Percentiles rank a stretch among this genome's conserved stretches.
These are phyloP conservation scores for Ploceus nigricollis DNA, from an alignment of 2,113 vertebrate genomes.

Conservation along the genomic window DNA sequence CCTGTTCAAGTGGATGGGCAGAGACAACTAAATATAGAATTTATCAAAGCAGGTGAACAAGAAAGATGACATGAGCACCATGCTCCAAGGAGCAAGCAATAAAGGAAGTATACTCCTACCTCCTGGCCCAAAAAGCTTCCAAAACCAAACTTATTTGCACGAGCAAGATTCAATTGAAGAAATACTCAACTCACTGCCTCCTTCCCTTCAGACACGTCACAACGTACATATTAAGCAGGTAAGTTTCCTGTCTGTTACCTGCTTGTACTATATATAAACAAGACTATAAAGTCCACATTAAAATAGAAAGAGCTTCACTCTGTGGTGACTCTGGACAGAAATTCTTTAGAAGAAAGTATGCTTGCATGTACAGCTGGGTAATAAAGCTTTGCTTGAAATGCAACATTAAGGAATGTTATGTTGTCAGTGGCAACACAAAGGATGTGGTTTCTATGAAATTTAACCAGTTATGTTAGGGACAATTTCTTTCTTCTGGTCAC, in stretches of 20 bases:
- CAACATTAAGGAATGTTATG: conserved; percentile 49
- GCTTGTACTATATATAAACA: not conserved
- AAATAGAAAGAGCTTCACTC: not conserved
- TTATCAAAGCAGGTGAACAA: conserved; percentile 57
- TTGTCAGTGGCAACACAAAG: conserved; percentile 48
- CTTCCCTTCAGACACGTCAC: not conserved
- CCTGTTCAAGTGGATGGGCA: conserved; percentile 30
- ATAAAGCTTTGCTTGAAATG: conserved; percentile 29
- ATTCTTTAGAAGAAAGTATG: not conserved
- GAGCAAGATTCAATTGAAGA: not conserved
- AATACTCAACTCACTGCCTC: not conserved
- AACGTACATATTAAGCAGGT: not conserved
- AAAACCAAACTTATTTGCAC: not conserved
- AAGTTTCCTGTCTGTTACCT: conserved; percentile 46
- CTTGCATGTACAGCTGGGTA: conserved; percentile 8
- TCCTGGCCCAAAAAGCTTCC: not conserved
- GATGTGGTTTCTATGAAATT: conserved; percentile 52
- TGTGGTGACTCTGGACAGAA: not conserved
- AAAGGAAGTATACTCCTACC: not conserved
- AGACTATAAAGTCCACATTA: not conserved
- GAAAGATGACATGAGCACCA: not conserved
- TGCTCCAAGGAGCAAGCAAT: not conserved
- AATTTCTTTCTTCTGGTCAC: conserved; percentile 21
- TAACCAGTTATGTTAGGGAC: conserved; percentile 32
- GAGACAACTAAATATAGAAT: conserved; percentile 48